Conservation (phyloP, 1,140 invertebrate species). For the Plodia interpunctella region DNA sequence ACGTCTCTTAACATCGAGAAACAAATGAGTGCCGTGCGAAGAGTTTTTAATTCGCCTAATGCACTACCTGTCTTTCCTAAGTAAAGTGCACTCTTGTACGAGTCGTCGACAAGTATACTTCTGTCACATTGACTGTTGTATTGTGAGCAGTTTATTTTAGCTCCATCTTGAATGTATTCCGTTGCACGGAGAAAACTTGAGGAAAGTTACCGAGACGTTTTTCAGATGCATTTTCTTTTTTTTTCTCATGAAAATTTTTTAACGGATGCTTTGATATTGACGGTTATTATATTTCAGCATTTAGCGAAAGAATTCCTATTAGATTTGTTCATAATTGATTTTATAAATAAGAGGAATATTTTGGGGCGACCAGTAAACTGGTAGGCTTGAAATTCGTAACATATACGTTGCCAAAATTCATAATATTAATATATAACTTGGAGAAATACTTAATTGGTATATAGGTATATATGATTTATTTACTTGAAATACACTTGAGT, state of each 20-base stretch:
- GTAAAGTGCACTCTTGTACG: slow-evolving; percentile 54
- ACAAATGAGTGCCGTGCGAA: slow-evolving; percentile 54
- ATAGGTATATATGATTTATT: too few relatives aligned
- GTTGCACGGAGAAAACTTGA: slow-evolving; percentile 32
- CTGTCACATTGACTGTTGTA: slow-evolving; percentile 61
- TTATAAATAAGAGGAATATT: too few relatives aligned
- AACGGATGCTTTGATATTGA: background rate
- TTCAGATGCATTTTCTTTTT: slow-evolving; percentile 8
- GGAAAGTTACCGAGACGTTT: slow-evolving; percentile 18
- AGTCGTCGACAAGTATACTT: slow-evolving; percentile 28
- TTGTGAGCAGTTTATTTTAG: slow-evolving; percentile 60
- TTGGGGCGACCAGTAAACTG: too few relatives aligned
- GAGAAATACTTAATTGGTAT: too few relatives aligned
- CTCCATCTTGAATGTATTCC: slow-evolving; percentile 48
- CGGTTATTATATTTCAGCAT: background rate
- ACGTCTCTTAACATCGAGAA: slow-evolving; percentile 48
- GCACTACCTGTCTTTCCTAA: slow-evolving; percentile 58
- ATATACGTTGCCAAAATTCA: too few relatives aligned
- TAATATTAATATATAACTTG: too few relatives aligned
- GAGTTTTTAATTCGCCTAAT: slow-evolving; percentile 73
- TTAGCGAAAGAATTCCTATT: too few relatives aligned
- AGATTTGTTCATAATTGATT: too few relatives aligned
- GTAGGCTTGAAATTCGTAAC: too few relatives aligned
- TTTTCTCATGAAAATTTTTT: background rate
- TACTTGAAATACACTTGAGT: too few relatives aligned